These are phyloP conservation scores for Cinclus cinclus DNA, from an alignment of 2,113 vertebrate species.

Conservation along the genomic window DNA sequence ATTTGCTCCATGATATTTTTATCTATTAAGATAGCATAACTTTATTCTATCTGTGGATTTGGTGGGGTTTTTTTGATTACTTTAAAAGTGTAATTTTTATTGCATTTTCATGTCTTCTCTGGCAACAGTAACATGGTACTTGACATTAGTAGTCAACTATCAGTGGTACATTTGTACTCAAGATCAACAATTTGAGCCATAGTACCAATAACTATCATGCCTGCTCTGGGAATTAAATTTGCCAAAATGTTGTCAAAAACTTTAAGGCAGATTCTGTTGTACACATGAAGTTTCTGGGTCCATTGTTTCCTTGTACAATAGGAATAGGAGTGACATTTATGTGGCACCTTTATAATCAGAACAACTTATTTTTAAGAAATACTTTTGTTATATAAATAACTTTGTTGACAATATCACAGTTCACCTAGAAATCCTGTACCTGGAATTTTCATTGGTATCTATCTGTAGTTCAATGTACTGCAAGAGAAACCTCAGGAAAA, in stretches of 20 bases:
- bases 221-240: neutral
- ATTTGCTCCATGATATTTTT: no score
- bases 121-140: neutral
- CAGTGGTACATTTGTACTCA: neutral
- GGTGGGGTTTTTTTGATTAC: neutral
- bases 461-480: neutral
- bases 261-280: neutral
- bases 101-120: neutral
- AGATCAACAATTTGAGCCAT: neutral
- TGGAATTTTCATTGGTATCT: neutral
- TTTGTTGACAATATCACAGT: neutral
- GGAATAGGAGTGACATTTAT: neutral
- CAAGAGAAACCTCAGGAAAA: neutral
- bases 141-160: neutral
- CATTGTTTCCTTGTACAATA: neutral
- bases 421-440: neutral
- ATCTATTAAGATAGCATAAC: neutral
- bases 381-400: neutral
- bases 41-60: neutral
- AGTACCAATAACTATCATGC: neutral
- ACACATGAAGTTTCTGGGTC: neutral
- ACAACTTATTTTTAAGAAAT: neutral
- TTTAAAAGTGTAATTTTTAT: neutral
- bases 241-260: neutral
- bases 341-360: neutral